These are phyloP conservation scores for Mobula birostris DNA, from an alignment of 2,113 vertebrate species.

Conservation along the genomic window DNA sequence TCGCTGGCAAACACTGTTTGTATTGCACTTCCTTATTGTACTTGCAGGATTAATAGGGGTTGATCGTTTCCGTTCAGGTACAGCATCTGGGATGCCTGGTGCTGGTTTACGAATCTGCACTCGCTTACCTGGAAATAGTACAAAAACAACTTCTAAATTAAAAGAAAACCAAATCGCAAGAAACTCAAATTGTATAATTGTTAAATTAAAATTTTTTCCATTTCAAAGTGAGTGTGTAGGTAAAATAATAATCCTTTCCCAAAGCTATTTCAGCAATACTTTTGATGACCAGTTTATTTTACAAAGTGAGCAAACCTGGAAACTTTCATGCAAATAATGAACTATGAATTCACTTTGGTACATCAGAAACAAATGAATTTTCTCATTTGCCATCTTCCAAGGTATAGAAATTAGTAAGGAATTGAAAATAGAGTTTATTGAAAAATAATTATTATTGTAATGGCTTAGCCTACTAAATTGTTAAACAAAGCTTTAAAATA, in stretches of 20 bases:
- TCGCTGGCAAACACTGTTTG: conserved; percentile 64
- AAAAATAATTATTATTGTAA: background rate
- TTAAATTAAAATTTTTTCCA: background rate
- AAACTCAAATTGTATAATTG: background rate
- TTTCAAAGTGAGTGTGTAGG: background rate
- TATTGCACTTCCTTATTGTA: conserved; percentile 65
- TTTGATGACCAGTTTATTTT: background rate
- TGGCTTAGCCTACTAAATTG: background rate
- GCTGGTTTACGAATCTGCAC: conserved; percentile 69
- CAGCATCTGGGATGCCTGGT: conserved; percentile 60
- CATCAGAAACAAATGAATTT: background rate
- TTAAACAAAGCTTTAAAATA: background rate
- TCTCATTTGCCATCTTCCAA: background rate
- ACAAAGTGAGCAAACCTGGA: background rate
- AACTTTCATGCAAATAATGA: background rate
- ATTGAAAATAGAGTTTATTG: background rate
- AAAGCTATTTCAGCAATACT: background rate
- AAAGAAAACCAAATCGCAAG: background rate
- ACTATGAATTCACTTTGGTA: background rate
- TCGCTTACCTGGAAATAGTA: conserved; percentile 62
- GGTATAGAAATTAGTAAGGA: background rate
- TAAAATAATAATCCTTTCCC: background rate
- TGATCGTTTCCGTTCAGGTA: conserved; percentile 74
- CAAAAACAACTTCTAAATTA: conserved; percentile 28
- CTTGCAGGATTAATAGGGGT: conserved; percentile 77